These are phyloP conservation scores for Cyprinodon diabolis DNA, from an alignment of 2,797 vertebrate species.

Conservation along the genomic window DNA sequence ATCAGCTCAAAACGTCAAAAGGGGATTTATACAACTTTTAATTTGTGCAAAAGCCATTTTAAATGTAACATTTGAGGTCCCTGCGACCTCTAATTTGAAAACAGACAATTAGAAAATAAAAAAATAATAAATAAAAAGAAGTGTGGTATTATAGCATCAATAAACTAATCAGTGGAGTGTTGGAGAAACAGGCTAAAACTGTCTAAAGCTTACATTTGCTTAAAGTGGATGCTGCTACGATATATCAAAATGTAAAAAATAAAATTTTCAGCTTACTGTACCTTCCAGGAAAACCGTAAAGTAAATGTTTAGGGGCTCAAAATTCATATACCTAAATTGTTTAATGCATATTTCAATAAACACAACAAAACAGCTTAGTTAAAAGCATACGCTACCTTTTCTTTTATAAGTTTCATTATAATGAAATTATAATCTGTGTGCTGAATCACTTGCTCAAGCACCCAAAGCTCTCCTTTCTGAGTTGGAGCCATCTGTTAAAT, in stretches of 20 bases:
- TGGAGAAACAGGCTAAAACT: not conserved
- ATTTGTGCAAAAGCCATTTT: not conserved
- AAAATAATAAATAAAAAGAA: not conserved
- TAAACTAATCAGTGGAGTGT: not conserved
- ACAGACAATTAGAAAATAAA: too few relatives aligned
- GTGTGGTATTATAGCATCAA: not conserved
- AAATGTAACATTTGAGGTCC: not conserved
- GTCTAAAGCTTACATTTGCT: not conserved
- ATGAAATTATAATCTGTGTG: constrained; percentile 72
- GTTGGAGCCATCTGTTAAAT: constrained; percentile 77
- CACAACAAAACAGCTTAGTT: constrained; percentile 18
- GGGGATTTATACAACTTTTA: not conserved
- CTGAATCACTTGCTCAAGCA: constrained; percentile 77
- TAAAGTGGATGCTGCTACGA: not conserved
- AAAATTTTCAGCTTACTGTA: not conserved
- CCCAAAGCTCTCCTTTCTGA: constrained; percentile 73
- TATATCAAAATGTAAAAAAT: not conserved
- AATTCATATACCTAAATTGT: not conserved
- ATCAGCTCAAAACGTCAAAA: too few relatives aligned
- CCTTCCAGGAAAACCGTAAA: not conserved
- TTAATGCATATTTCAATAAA: not conserved
- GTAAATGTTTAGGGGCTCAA: not conserved
- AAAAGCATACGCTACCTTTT: constrained; percentile 29
- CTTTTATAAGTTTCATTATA: constrained; percentile 55
- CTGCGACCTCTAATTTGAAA: not conserved